A percentile compares a stretch with the other conserved stretches of the same genome.
Conservation (phyloP, 2,797 vertebrate species). For the Xenops minutus region DNA sequence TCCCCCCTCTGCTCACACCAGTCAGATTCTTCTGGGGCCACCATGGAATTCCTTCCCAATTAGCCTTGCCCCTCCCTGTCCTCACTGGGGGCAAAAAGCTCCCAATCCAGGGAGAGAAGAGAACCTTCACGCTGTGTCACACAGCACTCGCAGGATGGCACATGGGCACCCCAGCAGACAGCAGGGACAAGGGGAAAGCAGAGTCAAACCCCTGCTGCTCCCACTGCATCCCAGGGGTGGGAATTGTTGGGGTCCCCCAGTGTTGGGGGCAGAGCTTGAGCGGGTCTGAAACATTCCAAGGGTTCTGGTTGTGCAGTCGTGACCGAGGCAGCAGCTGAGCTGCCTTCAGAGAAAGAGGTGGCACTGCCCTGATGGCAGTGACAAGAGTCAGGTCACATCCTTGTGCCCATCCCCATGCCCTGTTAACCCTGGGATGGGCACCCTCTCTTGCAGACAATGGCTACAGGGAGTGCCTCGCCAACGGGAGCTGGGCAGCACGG, state of each 20-base stretch:
- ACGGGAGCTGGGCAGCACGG: slow-evolving; percentile 90
- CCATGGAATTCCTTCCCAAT: background rate
- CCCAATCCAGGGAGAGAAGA: background rate
- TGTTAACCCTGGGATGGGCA: background rate
- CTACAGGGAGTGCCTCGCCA: slow-evolving; percentile 87
- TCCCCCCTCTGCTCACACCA: accelerated
- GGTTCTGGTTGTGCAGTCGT: background rate
- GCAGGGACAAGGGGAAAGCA: background rate
- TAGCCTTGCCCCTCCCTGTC: background rate
- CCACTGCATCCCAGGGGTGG: background rate
- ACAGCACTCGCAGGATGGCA: background rate
- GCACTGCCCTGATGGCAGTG: background rate
- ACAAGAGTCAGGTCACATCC: background rate
- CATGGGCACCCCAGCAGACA: accelerated
- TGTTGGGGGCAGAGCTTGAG: background rate
- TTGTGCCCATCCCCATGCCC: background rate
- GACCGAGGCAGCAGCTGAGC: background rate
- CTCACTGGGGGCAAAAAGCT: background rate
- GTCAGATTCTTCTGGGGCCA: accelerated
- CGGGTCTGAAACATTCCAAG: accelerated
- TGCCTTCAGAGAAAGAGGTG: background rate
- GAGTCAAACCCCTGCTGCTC: background rate
- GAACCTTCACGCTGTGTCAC: background rate
- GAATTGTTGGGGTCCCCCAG: background rate
- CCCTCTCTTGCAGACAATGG: slow-evolving; percentile 84